phyloP scores from a whole-genome alignment of 2,888 invertebrate genomes.

The Brachyptera risi region DNA sequence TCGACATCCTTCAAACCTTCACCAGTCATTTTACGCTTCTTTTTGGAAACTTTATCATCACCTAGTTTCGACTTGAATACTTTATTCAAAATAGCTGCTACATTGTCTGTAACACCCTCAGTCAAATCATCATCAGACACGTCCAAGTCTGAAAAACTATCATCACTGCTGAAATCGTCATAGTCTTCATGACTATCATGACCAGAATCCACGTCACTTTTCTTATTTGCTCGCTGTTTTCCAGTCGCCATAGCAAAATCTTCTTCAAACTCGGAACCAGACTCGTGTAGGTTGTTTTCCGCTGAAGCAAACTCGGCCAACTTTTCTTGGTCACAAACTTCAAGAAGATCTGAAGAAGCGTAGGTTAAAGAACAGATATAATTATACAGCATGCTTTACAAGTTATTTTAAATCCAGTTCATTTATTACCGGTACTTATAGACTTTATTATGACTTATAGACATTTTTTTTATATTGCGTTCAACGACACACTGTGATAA shows the following conservation, averaged over 20 bases:
- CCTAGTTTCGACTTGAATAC: too few relatives aligned
- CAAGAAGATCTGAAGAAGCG: conserved; percentile 51
- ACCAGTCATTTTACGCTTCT: conserved; percentile 10
- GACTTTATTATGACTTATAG: background rate
- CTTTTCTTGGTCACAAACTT: conserved; percentile 67
- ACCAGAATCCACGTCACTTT: background rate
- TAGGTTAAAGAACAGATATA: conserved; percentile 17
- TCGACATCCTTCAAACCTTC: conserved; percentile 24
- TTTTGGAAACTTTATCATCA: background rate
- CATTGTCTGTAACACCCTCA: background rate
- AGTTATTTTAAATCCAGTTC: background rate
- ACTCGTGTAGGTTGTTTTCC: conserved; percentile 55
- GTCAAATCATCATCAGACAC: background rate
- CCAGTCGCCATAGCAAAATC: conserved; percentile 47
- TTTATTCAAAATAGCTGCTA: too few relatives aligned
- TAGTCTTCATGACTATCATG: background rate
- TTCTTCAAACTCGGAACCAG: conserved; percentile 48
- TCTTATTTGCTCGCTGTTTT: background rate
- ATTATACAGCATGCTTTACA: background rate
- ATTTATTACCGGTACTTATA: too few relatives aligned
- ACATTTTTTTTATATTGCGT: background rate
- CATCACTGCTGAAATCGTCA: too few relatives aligned
- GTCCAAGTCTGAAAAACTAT: background rate
- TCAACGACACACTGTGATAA: conserved; percentile 21
- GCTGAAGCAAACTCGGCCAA: conserved; percentile 52